Percentiles rank a stretch among this genome's conserved stretches.
phyloP scores from a whole-genome alignment of 2,888 invertebrate species.

The Sarcophaga carnaria region DNA sequence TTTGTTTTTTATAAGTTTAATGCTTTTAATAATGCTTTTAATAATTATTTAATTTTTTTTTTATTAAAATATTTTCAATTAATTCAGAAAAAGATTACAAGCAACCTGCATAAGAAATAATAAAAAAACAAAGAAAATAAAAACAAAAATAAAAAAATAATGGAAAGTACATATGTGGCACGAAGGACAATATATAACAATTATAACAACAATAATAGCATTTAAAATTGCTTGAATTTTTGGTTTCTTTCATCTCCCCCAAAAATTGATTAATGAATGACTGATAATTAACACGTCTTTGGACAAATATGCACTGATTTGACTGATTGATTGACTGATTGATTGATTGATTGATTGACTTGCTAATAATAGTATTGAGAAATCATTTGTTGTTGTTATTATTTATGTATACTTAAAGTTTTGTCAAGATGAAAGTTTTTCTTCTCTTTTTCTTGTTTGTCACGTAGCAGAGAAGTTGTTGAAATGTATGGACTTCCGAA shows the following conservation, averaged over 20 bases:
- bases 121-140: background rate
- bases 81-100: too few relatives aligned
- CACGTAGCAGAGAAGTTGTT: conserved; percentile 79
- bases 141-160: background rate
- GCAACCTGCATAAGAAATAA: background rate
- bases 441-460: conserved; percentile 80
- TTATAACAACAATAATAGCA: conserved; percentile 46
- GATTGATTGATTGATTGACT: background rate
- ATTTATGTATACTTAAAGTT: conserved; percentile 80
- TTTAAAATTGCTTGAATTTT: conserved; percentile 42
- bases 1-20: too few relatives aligned
- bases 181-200: conserved; percentile 29
- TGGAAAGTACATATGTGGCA: conserved; percentile 22
- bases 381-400: conserved; percentile 61
- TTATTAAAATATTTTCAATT: too few relatives aligned
- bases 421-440: conserved; percentile 81
- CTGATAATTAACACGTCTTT: conserved; percentile 60
- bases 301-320: conserved; percentile 63
- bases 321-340: conserved; percentile 39
- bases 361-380: conserved; percentile 39
- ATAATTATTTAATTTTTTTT: too few relatives aligned
- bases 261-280: conserved; percentile 45
- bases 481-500: conserved; percentile 81
- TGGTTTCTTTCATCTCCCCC: conserved; percentile 56
- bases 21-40: too few relatives aligned